These are phyloP conservation scores for Cyprinella venusta DNA, from an alignment of 2,797 vertebrate species.

Conservation along the genomic window DNA sequence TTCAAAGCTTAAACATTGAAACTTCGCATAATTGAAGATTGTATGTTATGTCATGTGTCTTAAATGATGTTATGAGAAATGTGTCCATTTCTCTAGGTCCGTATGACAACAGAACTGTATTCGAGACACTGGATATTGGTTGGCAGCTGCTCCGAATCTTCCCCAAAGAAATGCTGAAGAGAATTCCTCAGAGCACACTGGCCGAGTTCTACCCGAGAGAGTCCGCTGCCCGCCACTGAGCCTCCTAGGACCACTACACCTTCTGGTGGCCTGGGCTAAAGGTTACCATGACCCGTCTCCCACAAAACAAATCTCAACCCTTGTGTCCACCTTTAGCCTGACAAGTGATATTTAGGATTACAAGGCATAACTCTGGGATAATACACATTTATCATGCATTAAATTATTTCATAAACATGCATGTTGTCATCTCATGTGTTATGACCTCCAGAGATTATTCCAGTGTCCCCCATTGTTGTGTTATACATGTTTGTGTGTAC, in stretches of 20 bases:
- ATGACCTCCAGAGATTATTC: constrained; percentile 5
- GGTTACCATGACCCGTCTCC: neutral
- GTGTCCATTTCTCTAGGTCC: constrained; percentile 75
- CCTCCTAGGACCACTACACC: constrained; percentile 27
- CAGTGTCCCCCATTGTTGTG: constrained; percentile 24
- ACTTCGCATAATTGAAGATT: neutral
- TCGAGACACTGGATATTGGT: constrained; percentile 95
- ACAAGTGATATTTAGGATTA: constrained; percentile 41
- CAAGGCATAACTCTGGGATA: constrained; percentile 1
- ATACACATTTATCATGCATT: neutral
- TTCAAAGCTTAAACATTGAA: too few relatives aligned
- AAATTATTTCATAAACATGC: neutral
- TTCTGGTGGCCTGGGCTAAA: neutral
- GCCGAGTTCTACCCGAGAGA: constrained; percentile 94
- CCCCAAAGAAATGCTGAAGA: constrained; percentile 99
- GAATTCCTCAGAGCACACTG: constrained; percentile 94
- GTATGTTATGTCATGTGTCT: neutral
- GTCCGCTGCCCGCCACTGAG: constrained; percentile 78
- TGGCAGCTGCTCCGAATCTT: constrained; percentile 98
- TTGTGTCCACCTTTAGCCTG: neutral
- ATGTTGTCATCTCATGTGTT: constrained; percentile 30
- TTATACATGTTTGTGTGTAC: constrained; percentile 68
- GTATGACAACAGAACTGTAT: constrained; percentile 93
- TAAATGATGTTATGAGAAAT: neutral
- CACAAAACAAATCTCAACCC: constrained; percentile 5